These are phyloP conservation scores for Hypercompe scribonia DNA, from an alignment of 2,888 invertebrate genomes.

Conservation along the genomic window DNA sequence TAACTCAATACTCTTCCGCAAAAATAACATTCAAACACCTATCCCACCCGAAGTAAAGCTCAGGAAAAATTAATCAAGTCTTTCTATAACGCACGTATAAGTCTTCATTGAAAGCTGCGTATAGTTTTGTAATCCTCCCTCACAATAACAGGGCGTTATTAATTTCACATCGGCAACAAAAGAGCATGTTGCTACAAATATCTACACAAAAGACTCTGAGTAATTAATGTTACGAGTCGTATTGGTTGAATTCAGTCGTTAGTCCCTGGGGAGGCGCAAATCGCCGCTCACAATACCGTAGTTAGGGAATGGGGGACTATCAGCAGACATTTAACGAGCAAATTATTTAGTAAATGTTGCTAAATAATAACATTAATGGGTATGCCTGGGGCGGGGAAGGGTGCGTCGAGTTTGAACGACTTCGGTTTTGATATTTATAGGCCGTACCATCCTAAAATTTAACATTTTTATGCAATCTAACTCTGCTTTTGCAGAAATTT, in stretches of 20 bases:
- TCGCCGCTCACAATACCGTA: constrained; percentile 79
- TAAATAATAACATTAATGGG: constrained; percentile 85
- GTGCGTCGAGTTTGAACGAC: constrained; percentile 18
- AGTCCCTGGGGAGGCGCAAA: constrained; percentile 72
- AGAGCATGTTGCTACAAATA: constrained; percentile 83
- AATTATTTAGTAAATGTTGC: constrained; percentile 87
- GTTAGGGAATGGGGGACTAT: constrained; percentile 78
- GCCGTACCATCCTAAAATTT: background rate
- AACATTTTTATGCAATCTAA: background rate
- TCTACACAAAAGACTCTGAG: constrained; percentile 73
- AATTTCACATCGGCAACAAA: constrained; percentile 78
- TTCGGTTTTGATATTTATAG: background rate
- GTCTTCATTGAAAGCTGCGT: constrained; percentile 65
- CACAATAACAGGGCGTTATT: constrained; percentile 70
- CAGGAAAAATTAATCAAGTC: constrained; percentile 72
- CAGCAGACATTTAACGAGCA: constrained; percentile 84
- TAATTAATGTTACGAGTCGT: constrained; percentile 80
- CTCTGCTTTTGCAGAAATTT: background rate
- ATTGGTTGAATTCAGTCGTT: constrained; percentile 79
- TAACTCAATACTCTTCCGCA: constrained; percentile 38
- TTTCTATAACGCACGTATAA: constrained; percentile 57
- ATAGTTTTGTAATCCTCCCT: constrained; percentile 73
- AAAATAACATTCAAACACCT: constrained; percentile 7
- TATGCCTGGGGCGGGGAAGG: constrained; percentile 57
- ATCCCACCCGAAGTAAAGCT: constrained; percentile 41